Evolutionary conservation across 2,113 vertebrate genomes (phyloP), one percentile per base, ranked within the genome.

Genomic region (Cranoglanis bouderius): DNA sequence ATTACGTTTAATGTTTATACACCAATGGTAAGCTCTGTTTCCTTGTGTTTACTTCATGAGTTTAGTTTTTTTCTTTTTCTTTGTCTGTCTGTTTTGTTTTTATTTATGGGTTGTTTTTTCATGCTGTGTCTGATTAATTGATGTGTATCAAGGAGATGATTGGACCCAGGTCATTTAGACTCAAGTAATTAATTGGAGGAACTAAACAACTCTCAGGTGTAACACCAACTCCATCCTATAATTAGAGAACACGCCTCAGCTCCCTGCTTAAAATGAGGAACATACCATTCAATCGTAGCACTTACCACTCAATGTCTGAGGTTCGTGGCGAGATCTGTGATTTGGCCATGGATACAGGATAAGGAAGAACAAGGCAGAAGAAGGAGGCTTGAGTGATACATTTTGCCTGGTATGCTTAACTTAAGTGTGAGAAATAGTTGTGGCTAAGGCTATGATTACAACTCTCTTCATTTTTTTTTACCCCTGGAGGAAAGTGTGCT

Each of bases 171-270:
- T 59, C 21, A 14, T 83, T 83, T 83, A 61, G 19, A 57, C n/a
- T 57, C 9, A 38, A 81, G 51, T 57, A 82, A 38, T 83, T 43
- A 61, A 40, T 61, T 35, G 32, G n/a, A 57, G 51, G 18, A 82
- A 82, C 51, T 35, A 43, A 61, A 40, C 81, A 83, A 59, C 81
- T 57, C 51, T 82, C 53, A 59, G 51, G 19, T 82, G 55, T 83
- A 83, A 40, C 19, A 40, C 10, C 35, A 35, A 4, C 51, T 59
- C 19, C n/a, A 83, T 29, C 10, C 53, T 61, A 40, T 40, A 35
- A 61, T 82, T 59, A 61, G 19, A 59, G 21, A 61, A 61, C 9
- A 40, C 0, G 12, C 32, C 32, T 26, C 35, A 55, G 9, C 55
- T 61, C 9, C 26, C 6, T 57, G n/a, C 12, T 80, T 29, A 80